Base-by-base conservation (phyloP, 2,888 invertebrate genomes). In the Mythimna pallens region DNA sequence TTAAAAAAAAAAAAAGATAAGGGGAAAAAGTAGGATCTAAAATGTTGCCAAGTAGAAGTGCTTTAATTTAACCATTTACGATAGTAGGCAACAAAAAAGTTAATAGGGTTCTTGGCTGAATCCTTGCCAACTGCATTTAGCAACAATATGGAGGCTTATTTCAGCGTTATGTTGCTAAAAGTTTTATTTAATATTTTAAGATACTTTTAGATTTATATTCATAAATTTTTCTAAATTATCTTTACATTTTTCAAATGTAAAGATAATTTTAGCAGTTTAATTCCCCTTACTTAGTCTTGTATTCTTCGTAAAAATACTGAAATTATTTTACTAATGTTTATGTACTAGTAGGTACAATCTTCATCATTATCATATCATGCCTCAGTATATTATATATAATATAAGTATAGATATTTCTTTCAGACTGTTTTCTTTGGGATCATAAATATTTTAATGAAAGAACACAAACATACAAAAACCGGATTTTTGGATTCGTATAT, bases 91-190 rank as follows among this genome's bases (percentile, higher is more conserved):
- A 57, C 17, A 14, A 22, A 59, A 52, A 50, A 7, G 8, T 25
- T 34, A 71, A 40, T 22, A 25, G 0, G 0, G 12, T 36, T 47
- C 14, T 57, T 34, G n/a, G 54, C 50, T 36, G 58, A 66, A 73
- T 50, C 9, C 30, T 62, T 73, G 67, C 72, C 65, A 77, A 65
- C 10, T 34, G 52, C 58, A 68, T 67, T 76, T 57, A 57, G 34
- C 34, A 52, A 70, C 17, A 43, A 47, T 25, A 14, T 43, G 10
- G 9, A 22, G 10, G n/a, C 17, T 70, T 66, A 36, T 36, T 65
- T 61, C 10, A 7, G 17, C 17, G 2, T 59, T 65, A 10, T 63
- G 43, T 34, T 43, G 50, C 40, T 73, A 64, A 73, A 36, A 59
- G 25, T n/a, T 36, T n/a, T 34, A 25, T 34, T 20, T 14, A 30